Evolutionary conservation across 2,888 invertebrate genomes (phyloP), one percentile per base, ranked within the genome.

Genomic region (Xanthorhoe designata): DNA sequence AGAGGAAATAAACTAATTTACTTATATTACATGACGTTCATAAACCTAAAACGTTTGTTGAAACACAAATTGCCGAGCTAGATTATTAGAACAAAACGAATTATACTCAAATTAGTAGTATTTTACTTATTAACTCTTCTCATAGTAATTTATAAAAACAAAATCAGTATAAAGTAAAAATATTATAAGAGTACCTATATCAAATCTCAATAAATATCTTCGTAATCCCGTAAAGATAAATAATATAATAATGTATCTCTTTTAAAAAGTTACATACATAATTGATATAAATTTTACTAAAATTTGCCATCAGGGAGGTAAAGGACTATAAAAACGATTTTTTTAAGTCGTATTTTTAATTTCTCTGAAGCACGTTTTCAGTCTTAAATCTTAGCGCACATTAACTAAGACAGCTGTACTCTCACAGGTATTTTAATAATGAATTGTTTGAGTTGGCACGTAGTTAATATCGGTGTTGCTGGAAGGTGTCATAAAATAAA

Each of bases 1-100:
- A 81, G 85, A 92, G 92, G 92, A 93, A 93, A 93, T 93, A 91
- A 92, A 92, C 92, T 92, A 93, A 93, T 93, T 92, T 92, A 87
- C 88, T 89, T 90, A 86, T 87, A 85, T 87, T 87, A 83, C 87
- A 89, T 86, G 85, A 82, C 83, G 84, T 89, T 88, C 83, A 86
- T 86, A 84, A 85, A 82, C 72, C 80, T 80, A 81, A 78, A 79
- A 79, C 83, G 81, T 82, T 85, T 80, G 80, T 81, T 81, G 81
- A 82, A 86, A 86, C 84, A 83, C 80, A 81, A 81, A 84, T 78
- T 77, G 80, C 75, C 77, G 73, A 78, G 71, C 75, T 75, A 73
- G 69, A 77, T 76, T 77, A 75, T 78, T 76, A 75, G 42, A 52
- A n/a, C 17, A 18, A 51, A 51, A 59, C 6, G 38, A 32, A 3